Percentiles rank a stretch among this genome's conserved stretches.
Conservation (phyloP, 2,113 vertebrate genomes). For the Gopherus evgoodei region DNA sequence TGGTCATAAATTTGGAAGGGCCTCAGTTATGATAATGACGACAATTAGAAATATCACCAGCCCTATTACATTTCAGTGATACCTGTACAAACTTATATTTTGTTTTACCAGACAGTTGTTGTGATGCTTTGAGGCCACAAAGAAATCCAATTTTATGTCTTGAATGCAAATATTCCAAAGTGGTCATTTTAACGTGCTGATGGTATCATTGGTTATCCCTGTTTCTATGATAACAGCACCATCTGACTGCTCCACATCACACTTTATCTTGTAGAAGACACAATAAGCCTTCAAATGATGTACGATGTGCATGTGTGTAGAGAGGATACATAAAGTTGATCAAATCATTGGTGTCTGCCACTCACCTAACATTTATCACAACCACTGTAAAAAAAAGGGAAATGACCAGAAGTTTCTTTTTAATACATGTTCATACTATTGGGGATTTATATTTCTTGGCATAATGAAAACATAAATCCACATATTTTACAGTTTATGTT, state of each 20-base stretch:
- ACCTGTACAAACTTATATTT: background rate
- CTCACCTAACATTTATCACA: background rate
- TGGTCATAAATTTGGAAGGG: no score
- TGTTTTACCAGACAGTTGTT: background rate
- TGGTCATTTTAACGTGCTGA: background rate
- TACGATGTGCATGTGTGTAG: no score
- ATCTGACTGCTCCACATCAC: background rate
- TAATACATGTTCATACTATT: background rate
- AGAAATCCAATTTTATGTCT: background rate
- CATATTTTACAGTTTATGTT: background rate
- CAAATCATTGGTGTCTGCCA: background rate
- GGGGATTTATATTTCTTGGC: background rate
- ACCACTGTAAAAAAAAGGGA: fast-evolving
- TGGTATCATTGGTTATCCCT: no score
- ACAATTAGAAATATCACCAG: background rate
- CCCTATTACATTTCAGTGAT: background rate
- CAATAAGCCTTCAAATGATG: background rate
- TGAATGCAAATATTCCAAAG: background rate
- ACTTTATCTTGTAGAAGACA: background rate
- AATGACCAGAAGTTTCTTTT: fast-evolving
- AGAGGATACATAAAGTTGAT: background rate
- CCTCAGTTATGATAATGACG: no score
- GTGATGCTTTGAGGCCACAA: background rate
- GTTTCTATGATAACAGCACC: background rate
- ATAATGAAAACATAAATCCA: background rate